Evolutionary conservation across 2,797 vertebrate genomes (phyloP), one percentile per base, ranked within the genome.

Genomic region (Hipposideros larvatus): DNA sequence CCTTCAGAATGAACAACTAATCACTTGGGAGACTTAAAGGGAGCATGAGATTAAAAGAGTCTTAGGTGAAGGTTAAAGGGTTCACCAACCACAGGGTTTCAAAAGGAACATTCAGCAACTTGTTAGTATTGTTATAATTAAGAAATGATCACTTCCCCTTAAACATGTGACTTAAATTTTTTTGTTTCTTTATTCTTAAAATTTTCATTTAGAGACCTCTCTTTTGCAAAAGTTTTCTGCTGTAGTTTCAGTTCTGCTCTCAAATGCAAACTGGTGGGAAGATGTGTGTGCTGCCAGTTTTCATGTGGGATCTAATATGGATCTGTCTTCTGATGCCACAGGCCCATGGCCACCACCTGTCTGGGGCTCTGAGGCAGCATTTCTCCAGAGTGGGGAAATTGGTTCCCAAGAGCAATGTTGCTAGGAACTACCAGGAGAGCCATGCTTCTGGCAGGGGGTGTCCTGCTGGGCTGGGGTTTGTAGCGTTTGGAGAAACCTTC

Each of bases 21-120:
- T 94, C 94, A 55, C 55, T 21, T 0, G 0, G 22, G 55, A 95
- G 61, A 37, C 82, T 71, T 96, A 57, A 88, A 96, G 63, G 37
- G n/a, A 85, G 28, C 11, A 11, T 74, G 70, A 92, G 61, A 95
- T 94, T 88, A 96, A 93, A 96, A 37, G 46, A 73, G 31, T 80
- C 68, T 51, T 19, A 88, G 87, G 90, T 65, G 66, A 92, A 96
- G 70, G 34, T 65, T 90, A 28, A n/a, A 83, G 73, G 4, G n/a
- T 21, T 73, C 41, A 11, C 48, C 31, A 11, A 77, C 87, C 16
- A 4, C 57, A 90, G 77, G 31, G 94, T 93, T 90, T 97, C 78
- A 75, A 83, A 94, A 73, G 24, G 18, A 22, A 70, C 89, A 41
- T 74, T 87, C 53, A 53, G 41, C 34, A 91, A 28, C 71, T 71